Conservation (phyloP, 2,797 vertebrate species). For the Potorous gilbertii region DNA sequence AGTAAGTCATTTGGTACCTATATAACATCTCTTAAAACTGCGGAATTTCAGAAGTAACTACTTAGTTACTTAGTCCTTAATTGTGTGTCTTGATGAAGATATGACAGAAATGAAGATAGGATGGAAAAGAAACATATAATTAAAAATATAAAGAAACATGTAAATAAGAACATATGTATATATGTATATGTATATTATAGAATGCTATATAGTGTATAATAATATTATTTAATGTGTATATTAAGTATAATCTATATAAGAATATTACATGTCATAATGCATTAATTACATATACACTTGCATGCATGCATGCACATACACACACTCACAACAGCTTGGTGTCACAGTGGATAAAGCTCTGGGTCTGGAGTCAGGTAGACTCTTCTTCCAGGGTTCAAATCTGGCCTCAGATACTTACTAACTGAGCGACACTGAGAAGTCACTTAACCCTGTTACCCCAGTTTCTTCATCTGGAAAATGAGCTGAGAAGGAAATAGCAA, state of each 20-base stretch:
- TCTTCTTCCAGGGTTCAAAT: background rate
- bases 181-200: too few species aligned
- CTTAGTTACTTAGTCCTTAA: background rate
- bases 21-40: too few species aligned
- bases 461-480: background rate
- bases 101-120: background rate
- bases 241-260: background rate
- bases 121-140: background rate
- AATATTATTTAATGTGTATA: background rate
- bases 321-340: background rate
- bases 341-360: background rate
- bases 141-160: too few species aligned
- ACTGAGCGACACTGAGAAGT: background rate
- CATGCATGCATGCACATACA: background rate
- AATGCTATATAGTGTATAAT: too few species aligned
- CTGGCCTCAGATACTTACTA: background rate
- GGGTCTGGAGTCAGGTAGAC: background rate
- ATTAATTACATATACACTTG: background rate
- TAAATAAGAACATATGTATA: background rate
- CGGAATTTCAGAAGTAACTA: background rate
- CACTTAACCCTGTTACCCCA: background rate
- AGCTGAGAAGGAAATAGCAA: background rate
- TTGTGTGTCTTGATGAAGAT: background rate
- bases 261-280: background rate
- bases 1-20: background rate